Percentiles rank a stretch among this genome's conserved stretches.
Evolutionary conservation across 2,113 vertebrate genomes (phyloP).

Genomic region (Coptodon bakossiorum): DNA sequence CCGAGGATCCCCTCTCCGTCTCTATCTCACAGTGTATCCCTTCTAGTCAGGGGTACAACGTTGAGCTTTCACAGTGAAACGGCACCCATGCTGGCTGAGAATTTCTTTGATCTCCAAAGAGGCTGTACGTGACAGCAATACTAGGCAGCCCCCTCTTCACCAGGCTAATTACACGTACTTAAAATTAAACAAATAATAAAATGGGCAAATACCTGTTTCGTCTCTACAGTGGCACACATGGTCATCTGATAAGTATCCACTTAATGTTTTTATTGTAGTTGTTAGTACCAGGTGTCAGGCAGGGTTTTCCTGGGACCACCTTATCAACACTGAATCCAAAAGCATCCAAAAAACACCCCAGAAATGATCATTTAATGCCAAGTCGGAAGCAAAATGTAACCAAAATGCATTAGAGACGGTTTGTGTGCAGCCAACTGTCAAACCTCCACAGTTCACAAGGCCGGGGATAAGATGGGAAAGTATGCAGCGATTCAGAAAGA

Average conservation of each 20-base stretch:
- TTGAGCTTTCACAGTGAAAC: conserved; percentile 43
- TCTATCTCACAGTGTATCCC: conserved; percentile 33
- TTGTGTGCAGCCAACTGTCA: neutral
- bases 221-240: neutral
- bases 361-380: rapidly evolving
- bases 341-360: rapidly evolving
- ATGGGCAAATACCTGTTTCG: neutral
- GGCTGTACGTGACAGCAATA: neutral
- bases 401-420: neutral
- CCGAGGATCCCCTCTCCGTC: conserved; percentile 29
- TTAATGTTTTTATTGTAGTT: neutral
- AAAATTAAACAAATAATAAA: neutral
- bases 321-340: neutral
- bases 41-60: neutral
- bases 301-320: neutral
- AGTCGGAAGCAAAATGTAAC: neutral
- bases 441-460: neutral
- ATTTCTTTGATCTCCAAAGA: conserved; percentile 58
- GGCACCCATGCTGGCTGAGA: conserved; percentile 47
- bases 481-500: neutral
- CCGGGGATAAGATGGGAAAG: neutral
- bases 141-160: neutral
- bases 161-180: neutral
- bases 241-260: neutral
- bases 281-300: neutral